A percentile compares a stretch with the other conserved stretches of the same genome.
These are phyloP conservation scores for Temnothorax nylanderi DNA, from an alignment of 1,140 invertebrate genomes.

Conservation along the genomic window DNA sequence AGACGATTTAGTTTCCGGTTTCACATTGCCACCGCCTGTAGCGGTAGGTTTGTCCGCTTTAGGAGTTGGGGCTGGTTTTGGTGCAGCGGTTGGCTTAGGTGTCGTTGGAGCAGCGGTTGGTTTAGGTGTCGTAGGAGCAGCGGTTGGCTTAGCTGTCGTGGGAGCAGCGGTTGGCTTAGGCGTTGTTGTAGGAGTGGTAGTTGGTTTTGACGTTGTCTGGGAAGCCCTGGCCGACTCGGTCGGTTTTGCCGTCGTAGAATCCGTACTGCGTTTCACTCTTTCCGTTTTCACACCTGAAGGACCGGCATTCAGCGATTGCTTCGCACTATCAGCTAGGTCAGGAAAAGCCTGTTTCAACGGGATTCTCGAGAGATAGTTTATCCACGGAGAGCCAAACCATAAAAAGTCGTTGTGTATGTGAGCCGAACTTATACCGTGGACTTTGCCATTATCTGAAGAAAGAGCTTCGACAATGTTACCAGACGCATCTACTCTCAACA, in stretches of 20 bases:
- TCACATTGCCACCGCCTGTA: background rate
- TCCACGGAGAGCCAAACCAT: slow-evolving; percentile 90
- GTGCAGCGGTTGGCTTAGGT: slow-evolving; percentile 1
- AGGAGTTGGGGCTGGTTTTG: background rate
- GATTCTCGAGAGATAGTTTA: slow-evolving; percentile 88
- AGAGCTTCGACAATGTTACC: slow-evolving; percentile 89
- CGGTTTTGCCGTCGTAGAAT: slow-evolving; percentile 67
- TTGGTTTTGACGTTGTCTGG: slow-evolving; percentile 60
- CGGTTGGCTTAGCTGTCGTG: slow-evolving; percentile 19
- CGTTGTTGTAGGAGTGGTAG: slow-evolving; percentile 28
- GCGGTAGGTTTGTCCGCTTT: slow-evolving; percentile 13
- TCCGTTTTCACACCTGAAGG: slow-evolving; percentile 27
- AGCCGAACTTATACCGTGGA: slow-evolving; percentile 72
- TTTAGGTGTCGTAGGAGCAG: background rate
- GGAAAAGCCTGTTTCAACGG: slow-evolving; percentile 86
- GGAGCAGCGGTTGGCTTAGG: slow-evolving; percentile 62
- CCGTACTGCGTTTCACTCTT: slow-evolving; percentile 60
- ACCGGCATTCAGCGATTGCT: background rate
- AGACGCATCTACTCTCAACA: slow-evolving; percentile 88
- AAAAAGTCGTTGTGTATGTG: slow-evolving; percentile 86
- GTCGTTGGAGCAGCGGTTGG: background rate
- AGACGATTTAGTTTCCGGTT: slow-evolving; percentile 7
- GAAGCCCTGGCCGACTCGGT: slow-evolving; percentile 29
- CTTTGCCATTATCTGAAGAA: slow-evolving; percentile 84
- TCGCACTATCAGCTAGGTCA: slow-evolving; percentile 69